Conservation (phyloP, 2,797 vertebrate species). For the Heliangelus exortis region DNA sequence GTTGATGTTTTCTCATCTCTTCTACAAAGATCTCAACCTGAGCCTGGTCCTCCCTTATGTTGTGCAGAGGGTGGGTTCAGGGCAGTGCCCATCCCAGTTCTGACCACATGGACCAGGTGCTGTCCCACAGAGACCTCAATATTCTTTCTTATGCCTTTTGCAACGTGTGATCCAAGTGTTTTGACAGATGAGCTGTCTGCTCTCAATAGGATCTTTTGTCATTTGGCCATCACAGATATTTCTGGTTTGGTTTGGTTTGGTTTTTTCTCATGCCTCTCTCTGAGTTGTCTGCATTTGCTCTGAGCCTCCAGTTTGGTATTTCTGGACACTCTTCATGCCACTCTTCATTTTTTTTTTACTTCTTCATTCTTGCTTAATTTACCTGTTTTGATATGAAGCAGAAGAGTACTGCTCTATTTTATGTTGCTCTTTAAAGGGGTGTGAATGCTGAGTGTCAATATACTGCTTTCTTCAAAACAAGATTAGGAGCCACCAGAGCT, state of each 20-base stretch:
- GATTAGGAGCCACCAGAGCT: neutral
- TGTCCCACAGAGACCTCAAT: neutral
- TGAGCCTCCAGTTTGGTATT: neutral
- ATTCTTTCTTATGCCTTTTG: neutral
- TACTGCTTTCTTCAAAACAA: neutral
- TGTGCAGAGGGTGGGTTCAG: neutral
- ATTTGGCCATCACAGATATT: neutral
- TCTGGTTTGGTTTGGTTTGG: neutral
- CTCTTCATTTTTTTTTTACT: neutral
- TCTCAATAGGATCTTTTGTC: neutral
- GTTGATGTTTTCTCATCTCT: neutral
- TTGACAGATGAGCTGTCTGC: neutral
- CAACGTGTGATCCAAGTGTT: neutral
- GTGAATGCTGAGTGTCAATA: neutral
- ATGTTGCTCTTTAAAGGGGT: neutral
- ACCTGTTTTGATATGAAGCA: neutral
- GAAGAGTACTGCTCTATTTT: neutral
- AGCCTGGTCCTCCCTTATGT: neutral
- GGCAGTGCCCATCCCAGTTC: neutral
- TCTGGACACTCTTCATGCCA: neutral
- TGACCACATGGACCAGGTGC: rapidly evolving
- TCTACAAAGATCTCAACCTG: neutral
- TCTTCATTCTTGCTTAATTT: neutral
- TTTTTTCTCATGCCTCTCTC: neutral
- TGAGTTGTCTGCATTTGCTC: neutral